These are phyloP conservation scores for Cassiopea andromeda DNA, from an alignment of 30 jellyfish, hydroid and myxozoan species.

Conservation along the genomic window DNA sequence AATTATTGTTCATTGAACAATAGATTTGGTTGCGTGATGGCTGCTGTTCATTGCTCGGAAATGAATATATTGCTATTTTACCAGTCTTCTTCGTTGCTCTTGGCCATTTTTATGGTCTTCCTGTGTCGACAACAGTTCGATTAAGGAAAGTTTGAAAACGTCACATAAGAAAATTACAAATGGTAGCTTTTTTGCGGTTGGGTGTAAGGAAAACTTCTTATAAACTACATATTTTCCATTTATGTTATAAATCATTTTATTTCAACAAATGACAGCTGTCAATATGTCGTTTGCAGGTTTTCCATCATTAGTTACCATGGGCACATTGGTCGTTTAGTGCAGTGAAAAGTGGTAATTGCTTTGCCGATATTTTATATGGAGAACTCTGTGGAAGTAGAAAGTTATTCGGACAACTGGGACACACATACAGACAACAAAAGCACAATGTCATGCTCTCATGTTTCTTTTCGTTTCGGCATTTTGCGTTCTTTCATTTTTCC, in stretches of 20 bases:
- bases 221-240: not conserved
- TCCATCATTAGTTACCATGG: not conserved
- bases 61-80: no score
- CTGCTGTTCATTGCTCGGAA: no score
- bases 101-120: not conserved
- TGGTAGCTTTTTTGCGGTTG: not conserved
- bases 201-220: not conserved
- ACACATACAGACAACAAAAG: no score
- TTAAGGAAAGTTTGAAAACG: not conserved
- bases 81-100: not conserved
- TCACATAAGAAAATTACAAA: not conserved
- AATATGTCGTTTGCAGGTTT: not conserved
- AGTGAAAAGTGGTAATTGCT: not conserved
- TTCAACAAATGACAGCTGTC: conserved; percentile 1
- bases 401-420: not conserved
- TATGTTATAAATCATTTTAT: not conserved
- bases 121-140: no score
- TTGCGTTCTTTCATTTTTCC: no score
- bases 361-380: not conserved
- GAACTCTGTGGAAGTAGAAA: not conserved
- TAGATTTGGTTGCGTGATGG: no score
- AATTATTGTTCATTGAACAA: no score
- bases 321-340: not conserved
- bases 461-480: no score
- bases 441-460: no score